A percentile compares a stretch with the other conserved stretches of the same genome.
Conservation (phyloP, 53 echinoderm and acorn worm species). For the Antedon mediterranea region DNA sequence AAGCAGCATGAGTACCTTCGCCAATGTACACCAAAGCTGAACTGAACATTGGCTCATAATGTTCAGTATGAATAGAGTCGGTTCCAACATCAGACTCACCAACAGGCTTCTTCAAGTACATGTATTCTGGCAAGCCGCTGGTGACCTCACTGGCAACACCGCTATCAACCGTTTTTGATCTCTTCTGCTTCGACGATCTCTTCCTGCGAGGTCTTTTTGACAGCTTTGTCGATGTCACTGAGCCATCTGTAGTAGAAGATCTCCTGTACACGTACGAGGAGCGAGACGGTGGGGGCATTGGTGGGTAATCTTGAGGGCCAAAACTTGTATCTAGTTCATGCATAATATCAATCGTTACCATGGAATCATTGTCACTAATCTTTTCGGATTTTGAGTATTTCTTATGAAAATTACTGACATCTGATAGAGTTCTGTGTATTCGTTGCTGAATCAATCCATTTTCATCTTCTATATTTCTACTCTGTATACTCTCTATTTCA, state of each 20-base stretch:
- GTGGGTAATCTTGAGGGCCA: conserved; percentile 9
- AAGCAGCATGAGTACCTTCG: not conserved
- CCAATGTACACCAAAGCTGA: conserved; percentile 29
- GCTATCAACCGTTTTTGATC: not conserved
- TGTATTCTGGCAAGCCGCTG: conserved; percentile 69
- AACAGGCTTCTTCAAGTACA: conserved; percentile 63
- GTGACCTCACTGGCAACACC: conserved; percentile 15
- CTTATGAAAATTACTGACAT: not conserved
- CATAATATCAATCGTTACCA: conserved; percentile 84
- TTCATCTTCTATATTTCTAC: not conserved
- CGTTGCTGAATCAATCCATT: too few species aligned
- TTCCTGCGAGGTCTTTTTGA: not conserved
- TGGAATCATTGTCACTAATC: conserved; percentile 50
- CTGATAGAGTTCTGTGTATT: not conserved
- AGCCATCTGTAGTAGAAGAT: not conserved
- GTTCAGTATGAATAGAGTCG: conserved; percentile 77
- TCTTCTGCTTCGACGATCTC: not conserved
- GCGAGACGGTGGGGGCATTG: not conserved
- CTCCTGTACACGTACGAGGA: not conserved
- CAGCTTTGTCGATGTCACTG: not conserved
- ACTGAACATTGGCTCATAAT: conserved; percentile 60
- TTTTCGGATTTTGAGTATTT: not conserved
- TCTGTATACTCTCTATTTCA: not conserved
- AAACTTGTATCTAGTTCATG: conserved; percentile 40
- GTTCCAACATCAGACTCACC: conserved; percentile 64